A percentile compares a stretch with the other conserved stretches of the same genome.
Evolutionary conservation across 2,113 vertebrate genomes (phyloP).

Genomic region (Nipponia nippon): DNA sequence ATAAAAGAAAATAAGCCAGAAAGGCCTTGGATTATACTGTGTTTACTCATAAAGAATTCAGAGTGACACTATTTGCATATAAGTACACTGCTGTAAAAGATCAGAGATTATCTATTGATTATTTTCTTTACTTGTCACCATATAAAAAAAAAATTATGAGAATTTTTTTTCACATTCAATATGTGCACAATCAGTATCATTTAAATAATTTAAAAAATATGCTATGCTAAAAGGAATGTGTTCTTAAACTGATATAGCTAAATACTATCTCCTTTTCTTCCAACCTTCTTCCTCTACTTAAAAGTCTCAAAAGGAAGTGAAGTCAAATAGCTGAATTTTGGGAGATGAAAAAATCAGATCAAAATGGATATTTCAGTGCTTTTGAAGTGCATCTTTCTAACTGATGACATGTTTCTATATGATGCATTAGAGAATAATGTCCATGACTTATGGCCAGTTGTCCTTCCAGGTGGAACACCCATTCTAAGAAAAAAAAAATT

Average conservation of each 20-base stretch:
- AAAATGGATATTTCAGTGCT: background rate
- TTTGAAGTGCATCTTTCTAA: background rate
- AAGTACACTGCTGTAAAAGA: background rate
- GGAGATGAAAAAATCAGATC: background rate
- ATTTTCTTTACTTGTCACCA: background rate
- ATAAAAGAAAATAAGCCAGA: background rate
- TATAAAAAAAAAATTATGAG: background rate
- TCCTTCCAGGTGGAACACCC: background rate
- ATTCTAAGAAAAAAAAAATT: background rate
- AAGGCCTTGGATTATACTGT: background rate
- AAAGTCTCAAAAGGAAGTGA: background rate
- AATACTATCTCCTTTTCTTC: background rate
- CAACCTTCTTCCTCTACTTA: background rate
- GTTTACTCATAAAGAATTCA: background rate
- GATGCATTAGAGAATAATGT: background rate
- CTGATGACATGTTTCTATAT: background rate
- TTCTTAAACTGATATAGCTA: background rate
- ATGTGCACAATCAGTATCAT: background rate
- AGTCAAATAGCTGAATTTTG: background rate
- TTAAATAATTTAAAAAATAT: background rate
- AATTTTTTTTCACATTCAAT: background rate
- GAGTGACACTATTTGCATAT: background rate
- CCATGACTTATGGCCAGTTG: background rate
- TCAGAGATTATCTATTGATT: background rate
- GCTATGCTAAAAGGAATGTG: background rate